These are phyloP conservation scores for Dicrostonyx torquatus DNA, from an alignment of 2,797 vertebrate genomes.

Conservation along the genomic window DNA sequence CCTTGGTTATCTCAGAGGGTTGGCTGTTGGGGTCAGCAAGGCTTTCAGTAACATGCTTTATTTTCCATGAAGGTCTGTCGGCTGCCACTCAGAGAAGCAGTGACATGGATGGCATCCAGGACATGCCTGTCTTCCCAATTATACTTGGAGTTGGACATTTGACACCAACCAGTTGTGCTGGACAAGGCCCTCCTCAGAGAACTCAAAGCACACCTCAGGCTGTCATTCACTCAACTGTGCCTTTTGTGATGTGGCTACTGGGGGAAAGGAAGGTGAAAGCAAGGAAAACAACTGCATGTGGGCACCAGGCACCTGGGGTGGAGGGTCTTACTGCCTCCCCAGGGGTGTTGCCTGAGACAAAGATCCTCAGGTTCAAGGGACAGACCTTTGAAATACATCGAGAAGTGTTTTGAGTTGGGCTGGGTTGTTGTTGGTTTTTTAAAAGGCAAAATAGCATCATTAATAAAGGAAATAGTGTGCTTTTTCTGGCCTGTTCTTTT, in stretches of 20 bases:
- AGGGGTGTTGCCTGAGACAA: slow-evolving; percentile 19
- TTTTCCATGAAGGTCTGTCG: slow-evolving; percentile 75
- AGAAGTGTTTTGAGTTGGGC: slow-evolving; percentile 43
- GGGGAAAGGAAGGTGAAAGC: not conserved
- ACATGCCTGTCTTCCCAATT: slow-evolving; percentile 67
- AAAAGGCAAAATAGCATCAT: slow-evolving; percentile 55
- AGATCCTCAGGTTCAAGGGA: slow-evolving; percentile 65
- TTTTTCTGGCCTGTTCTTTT: slow-evolving; percentile 50
- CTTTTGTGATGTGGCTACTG: slow-evolving; percentile 50
- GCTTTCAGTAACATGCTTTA: not conserved
- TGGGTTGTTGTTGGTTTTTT: not conserved
- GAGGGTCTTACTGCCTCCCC: not conserved
- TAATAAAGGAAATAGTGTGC: slow-evolving; percentile 63
- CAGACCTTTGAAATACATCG: slow-evolving; percentile 59
- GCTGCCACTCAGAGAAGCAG: slow-evolving; percentile 57
- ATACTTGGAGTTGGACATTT: slow-evolving; percentile 71
- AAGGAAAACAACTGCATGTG: not conserved
- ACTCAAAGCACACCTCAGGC: slow-evolving; percentile 67
- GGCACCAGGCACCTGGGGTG: not conserved
- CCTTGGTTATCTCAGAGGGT: not conserved
- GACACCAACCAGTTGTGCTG: slow-evolving; percentile 8
- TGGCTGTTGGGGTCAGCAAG: not conserved
- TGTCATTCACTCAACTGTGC: slow-evolving; percentile 54
- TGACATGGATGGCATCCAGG: slow-evolving; percentile 56
- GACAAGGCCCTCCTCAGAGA: slow-evolving; percentile 59